Conservation (phyloP, 2,797 vertebrate species). For the Tapera naevia region DNA sequence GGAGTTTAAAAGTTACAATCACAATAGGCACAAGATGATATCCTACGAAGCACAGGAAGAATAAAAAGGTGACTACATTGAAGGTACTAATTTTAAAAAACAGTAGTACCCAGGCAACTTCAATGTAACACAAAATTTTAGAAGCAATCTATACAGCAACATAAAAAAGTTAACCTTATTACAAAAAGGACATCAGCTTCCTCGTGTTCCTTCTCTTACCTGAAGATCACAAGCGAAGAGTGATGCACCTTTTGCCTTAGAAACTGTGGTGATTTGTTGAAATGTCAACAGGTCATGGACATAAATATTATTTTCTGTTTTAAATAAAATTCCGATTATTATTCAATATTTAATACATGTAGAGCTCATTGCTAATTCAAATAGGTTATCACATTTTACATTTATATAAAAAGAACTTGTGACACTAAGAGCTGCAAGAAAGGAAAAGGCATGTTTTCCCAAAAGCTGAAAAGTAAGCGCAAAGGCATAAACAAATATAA, state of each 20-base stretch:
- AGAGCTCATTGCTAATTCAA: neutral
- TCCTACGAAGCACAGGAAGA: neutral
- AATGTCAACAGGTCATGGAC: conserved; percentile 98
- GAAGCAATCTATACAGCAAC: neutral
- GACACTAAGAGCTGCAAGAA: neutral
- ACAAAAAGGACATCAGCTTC: neutral
- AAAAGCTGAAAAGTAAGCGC: neutral
- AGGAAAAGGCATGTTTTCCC: neutral
- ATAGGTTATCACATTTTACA: neutral
- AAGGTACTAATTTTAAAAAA: neutral
- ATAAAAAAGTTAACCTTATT: neutral
- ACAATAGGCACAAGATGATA: neutral
- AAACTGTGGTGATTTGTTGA: conserved; percentile 94
- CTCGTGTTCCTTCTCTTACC: conserved; percentile 72
- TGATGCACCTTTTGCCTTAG: conserved; percentile 94
- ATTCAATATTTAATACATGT: neutral
- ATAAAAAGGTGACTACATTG: neutral
- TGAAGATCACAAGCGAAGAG: conserved; percentile 95
- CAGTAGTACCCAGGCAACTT: neutral
- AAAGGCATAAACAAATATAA: neutral
- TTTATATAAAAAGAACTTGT: neutral
- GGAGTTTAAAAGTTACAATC: neutral
- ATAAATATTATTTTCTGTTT: conserved; percentile 95
- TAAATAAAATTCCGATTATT: conserved; percentile 41
- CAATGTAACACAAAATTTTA: neutral